Evolutionary conservation across 2,888 invertebrate genomes (phyloP).

Genomic region (Agonopterix arenella): DNA sequence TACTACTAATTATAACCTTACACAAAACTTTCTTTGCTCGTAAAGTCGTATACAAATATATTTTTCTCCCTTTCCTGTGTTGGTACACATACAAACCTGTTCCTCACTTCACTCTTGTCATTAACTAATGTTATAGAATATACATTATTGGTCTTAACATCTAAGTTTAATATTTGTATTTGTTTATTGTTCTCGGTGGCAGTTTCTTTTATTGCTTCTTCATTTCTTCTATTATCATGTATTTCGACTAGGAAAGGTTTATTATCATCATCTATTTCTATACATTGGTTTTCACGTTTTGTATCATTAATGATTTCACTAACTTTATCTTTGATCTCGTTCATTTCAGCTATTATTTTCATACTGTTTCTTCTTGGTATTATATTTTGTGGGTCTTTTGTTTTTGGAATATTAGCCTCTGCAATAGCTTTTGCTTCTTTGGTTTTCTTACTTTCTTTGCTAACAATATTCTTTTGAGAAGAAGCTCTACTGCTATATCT

Average conservation of each 20-base stretch:
- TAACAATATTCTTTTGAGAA: neutral
- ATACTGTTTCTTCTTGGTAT: slow-evolving; percentile 68
- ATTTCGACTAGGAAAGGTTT: slow-evolving; percentile 39
- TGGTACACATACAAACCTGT: slow-evolving; percentile 65
- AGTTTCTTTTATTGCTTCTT: slow-evolving; percentile 26
- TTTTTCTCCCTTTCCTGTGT: slow-evolving; percentile 55
- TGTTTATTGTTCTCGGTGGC: slow-evolving; percentile 67
- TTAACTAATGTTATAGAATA: slow-evolving; percentile 70
- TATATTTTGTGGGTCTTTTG: neutral
- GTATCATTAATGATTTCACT: slow-evolving; percentile 1
- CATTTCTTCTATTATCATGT: slow-evolving; percentile 34
- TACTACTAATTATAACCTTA: slow-evolving; percentile 15
- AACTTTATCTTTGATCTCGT: slow-evolving; percentile 37
- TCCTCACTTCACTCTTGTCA: slow-evolving; percentile 47
- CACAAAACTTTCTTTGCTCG: slow-evolving; percentile 70
- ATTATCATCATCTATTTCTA: neutral
- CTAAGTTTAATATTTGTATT: slow-evolving; percentile 72
- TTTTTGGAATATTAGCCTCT: slow-evolving; percentile 21
- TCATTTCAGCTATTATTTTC: slow-evolving; percentile 61
- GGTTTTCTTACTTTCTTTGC: slow-evolving; percentile 48
- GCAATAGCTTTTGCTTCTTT: slow-evolving; percentile 34
- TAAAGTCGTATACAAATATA: slow-evolving; percentile 74
- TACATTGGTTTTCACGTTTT: neutral
- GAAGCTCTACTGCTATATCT: slow-evolving; percentile 72
- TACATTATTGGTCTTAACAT: slow-evolving; percentile 68